Conservation (phyloP, 2,113 vertebrate species). For the Gasterosteus aculeatus region DNA sequence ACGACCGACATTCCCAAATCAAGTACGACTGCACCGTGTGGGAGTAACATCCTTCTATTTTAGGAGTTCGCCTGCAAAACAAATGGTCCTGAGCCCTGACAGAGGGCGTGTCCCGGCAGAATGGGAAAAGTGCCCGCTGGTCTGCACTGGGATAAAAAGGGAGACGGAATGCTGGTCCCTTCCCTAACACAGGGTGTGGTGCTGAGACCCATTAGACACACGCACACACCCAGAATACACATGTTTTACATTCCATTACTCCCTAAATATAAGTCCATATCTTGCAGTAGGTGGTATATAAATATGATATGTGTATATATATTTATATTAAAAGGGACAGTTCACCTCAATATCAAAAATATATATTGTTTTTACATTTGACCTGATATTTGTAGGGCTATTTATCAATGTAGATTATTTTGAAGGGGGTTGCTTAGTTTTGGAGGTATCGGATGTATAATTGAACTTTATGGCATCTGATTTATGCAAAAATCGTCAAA, state of each 20-base stretch:
- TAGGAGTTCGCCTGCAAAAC: constrained; percentile 52
- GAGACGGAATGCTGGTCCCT: constrained; percentile 65
- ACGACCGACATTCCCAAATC: constrained; percentile 29
- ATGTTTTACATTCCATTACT: constrained; percentile 61
- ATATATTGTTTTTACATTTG: neutral
- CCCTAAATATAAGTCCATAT: constrained; percentile 52
- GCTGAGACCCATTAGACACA: constrained; percentile 43
- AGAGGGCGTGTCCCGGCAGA: constrained; percentile 67
- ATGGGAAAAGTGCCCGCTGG: constrained; percentile 59
- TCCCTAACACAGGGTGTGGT: constrained; percentile 73
- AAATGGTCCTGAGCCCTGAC: constrained; percentile 55
- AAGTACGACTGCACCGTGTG: constrained; percentile 43
- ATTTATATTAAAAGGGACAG: no score
- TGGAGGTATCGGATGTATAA: neutral
- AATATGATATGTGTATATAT: neutral
- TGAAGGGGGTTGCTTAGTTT: neutral
- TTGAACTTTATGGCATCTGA: neutral
- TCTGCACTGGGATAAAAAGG: constrained; percentile 69
- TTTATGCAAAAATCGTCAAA: neutral
- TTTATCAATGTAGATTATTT: neutral
- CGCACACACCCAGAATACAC: constrained; percentile 51
- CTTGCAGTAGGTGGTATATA: constrained; percentile 19
- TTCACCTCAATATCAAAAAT: neutral
- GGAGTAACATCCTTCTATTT: constrained; percentile 53
- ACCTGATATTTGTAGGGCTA: neutral